Evolutionary conservation across 2,888 invertebrate species (phyloP), one percentile per base, ranked within the genome.

Genomic region (Tachina lurida): DNA sequence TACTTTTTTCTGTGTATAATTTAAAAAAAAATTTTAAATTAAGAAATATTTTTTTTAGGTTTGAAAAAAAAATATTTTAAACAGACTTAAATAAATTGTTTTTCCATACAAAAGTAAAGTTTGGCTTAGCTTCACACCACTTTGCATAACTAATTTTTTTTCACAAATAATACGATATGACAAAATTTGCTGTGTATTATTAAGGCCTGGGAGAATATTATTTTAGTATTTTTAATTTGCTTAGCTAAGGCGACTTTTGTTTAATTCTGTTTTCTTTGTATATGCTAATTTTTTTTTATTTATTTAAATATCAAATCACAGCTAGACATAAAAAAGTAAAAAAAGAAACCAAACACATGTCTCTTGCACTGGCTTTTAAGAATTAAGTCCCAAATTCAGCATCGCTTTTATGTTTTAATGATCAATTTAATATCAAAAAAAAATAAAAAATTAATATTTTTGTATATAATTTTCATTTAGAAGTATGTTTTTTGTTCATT

Each of bases 361-460:
- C 13, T 62, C 10, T 58, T 22, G 17, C 31, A 62, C 39, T 74
- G 60, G 5, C 2, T 41, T 41, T 22, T 31, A 31, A 31, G 15
- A 77, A n/a, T 19, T 41, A 62, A 52, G 19, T 22, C 10, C 19
- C 56, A n/a, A 1, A 63, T 45, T 60, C 62, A 54, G 9, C 15
- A 17, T 17, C 54, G 5, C 19, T 45, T 68, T 67, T 62, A 17
- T 45, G 75, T 68, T 68, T 81, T 75, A 75, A 54, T 79, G 70
- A 63, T 17, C 70, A 71, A 22, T 74, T 67, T 70, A 75, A 73
- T 58, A 54, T 49, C 47, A 39, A 62, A 71, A 70, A 70, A 71
- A 39, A 62, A 67, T 70, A 70, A 76, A 71, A 70, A 62, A 81
- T 81, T 75, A 62, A 10, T 54, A 74, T 74, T 65, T 49, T 58